phyloP scores from a whole-genome alignment of 2,888 invertebrate genomes.

The Dynastes grantii region DNA sequence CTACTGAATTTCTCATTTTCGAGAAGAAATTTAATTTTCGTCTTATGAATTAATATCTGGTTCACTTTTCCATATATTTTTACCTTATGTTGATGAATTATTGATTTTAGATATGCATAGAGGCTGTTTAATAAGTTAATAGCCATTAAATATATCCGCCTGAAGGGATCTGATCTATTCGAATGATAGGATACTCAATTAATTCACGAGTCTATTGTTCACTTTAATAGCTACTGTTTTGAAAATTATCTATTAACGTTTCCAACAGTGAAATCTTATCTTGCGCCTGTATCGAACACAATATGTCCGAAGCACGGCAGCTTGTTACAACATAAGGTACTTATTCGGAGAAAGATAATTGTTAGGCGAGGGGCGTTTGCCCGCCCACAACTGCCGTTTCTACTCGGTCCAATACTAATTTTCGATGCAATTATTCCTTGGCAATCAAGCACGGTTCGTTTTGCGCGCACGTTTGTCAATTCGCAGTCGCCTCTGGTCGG shows the following conservation, averaged over 20 bases:
- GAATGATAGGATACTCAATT: no score
- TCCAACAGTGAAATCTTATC: slow-evolving; percentile 8
- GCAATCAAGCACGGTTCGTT: slow-evolving; percentile 32
- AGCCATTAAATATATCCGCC: no score
- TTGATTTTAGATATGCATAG: no score
- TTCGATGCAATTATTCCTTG: slow-evolving; percentile 39
- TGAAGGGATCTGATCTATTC: no score
- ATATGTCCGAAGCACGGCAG: background rate
- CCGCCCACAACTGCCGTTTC: slow-evolving; percentile 14
- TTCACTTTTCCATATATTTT: no score
- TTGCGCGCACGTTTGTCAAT: slow-evolving; percentile 42
- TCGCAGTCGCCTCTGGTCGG: slow-evolving; percentile 36
- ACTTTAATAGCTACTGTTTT: background rate
- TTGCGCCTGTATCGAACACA: background rate
- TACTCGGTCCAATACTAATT: slow-evolving; percentile 19
- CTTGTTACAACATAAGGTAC: background rate
- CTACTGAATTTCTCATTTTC: no score
- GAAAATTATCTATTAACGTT: slow-evolving; percentile 4
- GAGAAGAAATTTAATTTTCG: no score
- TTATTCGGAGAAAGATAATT: slow-evolving; percentile 29
- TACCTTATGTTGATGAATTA: no score
- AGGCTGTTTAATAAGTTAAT: no score
- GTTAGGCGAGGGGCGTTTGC: background rate
- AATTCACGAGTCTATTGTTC: no score
- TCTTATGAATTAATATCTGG: no score